Conservation (phyloP, 2,113 vertebrate genomes). For the Herpetotheres cachinnans region DNA sequence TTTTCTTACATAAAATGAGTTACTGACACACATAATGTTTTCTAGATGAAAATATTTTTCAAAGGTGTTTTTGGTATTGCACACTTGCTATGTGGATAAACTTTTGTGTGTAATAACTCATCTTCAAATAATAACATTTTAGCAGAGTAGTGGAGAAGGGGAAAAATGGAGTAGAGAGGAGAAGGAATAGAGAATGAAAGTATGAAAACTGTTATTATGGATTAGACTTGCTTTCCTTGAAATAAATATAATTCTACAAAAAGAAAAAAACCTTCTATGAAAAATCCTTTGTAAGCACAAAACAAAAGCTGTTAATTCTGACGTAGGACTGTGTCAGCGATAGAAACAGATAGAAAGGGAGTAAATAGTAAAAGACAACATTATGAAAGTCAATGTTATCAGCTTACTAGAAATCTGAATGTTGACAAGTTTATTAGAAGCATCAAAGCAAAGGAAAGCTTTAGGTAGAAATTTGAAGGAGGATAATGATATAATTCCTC, state of each 20-base stretch:
- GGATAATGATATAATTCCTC: neutral
- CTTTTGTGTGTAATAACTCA: neutral
- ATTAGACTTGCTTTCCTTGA: neutral
- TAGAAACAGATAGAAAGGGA: neutral
- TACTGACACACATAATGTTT: neutral
- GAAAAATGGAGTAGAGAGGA: neutral
- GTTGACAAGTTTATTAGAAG: neutral
- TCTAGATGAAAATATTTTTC: neutral
- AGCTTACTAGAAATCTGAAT: neutral
- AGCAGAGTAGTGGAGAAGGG: neutral
- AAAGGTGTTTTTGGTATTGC: neutral
- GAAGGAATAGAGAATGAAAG: neutral
- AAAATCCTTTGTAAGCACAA: neutral
- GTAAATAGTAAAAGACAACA: neutral
- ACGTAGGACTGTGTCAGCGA: neutral
- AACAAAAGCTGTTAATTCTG: neutral
- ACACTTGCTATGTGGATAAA: neutral
- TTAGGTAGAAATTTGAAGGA: neutral
- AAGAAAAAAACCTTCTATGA: neutral
- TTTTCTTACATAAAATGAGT: neutral
- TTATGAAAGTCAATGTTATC: neutral
- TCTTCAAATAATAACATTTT: neutral
- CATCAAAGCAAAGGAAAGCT: neutral
- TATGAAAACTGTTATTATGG: neutral
- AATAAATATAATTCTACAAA: neutral